Base-by-base conservation (phyloP, 2,797 vertebrate species). In the Heteromormyrus szaboi region DNA sequence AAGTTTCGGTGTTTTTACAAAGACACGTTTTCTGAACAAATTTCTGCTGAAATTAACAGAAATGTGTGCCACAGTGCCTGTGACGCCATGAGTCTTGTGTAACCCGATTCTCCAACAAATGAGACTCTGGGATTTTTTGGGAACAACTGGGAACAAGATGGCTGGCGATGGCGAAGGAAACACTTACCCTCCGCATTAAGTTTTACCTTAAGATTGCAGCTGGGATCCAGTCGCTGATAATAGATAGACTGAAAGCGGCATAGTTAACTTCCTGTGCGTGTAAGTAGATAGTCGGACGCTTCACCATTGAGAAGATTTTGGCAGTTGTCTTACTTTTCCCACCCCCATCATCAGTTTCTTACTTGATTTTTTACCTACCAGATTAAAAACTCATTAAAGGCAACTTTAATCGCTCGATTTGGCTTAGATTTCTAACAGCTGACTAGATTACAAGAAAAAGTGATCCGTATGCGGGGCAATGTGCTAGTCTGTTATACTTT, bases 111-210 rank as follows among this genome's bases (percentile, higher is more conserved):
- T 92, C 33, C 88, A 83, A 89, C 91, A 87, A 92, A 92, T 62
- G 91, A 91, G 92, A 91, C 19, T 54, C 88, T 84, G 89, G 51
- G 53, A 84, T 91, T 94, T 56, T 91, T 91, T 76, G 92, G 91
- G 90, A 93, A 93, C 91, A 92, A 92, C 79, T 46, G 90, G 90
- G 94, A 95, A 96, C 95, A 97, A 97, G 96, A 97, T 97, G 96
- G 96, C 96, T 94, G 96, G 92, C 92, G 90, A 56, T 81, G 89
- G 91, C 92, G 91, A 87, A 90, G 90, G 92, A 91, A 91, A 92
- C 19, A 50, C 44, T 88, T 90, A 85, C 46, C 29, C 85, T 50
- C 19, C 81, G n/a, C 19, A 14, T 50, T 22, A 25, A 53, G 89
- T 88, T 88, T 48, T 87, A 91, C 91, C 91, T 87, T 89, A 90